Evolutionary conservation across 1,140 invertebrate genomes (phyloP), one percentile per base, ranked within the genome.

Genomic region (Penaeus japonicus): DNA sequence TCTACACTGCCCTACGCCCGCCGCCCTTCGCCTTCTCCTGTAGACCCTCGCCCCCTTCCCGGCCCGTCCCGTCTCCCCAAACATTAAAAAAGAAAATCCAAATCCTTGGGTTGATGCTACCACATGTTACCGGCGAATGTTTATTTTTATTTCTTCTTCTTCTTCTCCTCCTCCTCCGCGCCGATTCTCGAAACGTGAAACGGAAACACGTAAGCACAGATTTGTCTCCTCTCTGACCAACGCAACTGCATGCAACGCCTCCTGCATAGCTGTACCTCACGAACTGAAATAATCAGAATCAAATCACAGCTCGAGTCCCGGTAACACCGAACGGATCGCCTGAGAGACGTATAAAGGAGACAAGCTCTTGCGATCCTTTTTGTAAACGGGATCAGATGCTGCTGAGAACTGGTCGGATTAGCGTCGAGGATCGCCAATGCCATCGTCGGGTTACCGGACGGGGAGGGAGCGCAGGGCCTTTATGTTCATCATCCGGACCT

Each of bases 361-460:
- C 80, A 83, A 88, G 80, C 79, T 77, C 83, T 65, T 39, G 70
- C 53, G 86, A 84, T 84, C 80, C 86, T 84, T 88, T 88, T 84
- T 88, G 80, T 84, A 84, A 83, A 88, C 80, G n/a, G 86, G 85
- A 75, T 81, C 78, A 75, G 85, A 81, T 73, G 65, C 57, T 65
- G 39, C 53, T 88, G 80, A 83, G 80, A 54, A 81, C 77, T 83
- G 54, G 86, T 53, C 22, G 86, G 86, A 88, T 88, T 88, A 88
- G 86, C 73, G 80, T 62, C 85, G 30, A 81, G 85, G 77, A 77
- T 73, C 79, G 75, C 79, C 79, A 83, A 75, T 65, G 27, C 85
- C 17, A 77, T 88, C 70, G 86, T 88, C 86, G 83, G 80, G 86
- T 88, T 88, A 88, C 86, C 2, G 70, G 62, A 22, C 35, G 80